Evolutionary conservation across 2,113 vertebrate species (phyloP).

Genomic region (Columbina picui): DNA sequence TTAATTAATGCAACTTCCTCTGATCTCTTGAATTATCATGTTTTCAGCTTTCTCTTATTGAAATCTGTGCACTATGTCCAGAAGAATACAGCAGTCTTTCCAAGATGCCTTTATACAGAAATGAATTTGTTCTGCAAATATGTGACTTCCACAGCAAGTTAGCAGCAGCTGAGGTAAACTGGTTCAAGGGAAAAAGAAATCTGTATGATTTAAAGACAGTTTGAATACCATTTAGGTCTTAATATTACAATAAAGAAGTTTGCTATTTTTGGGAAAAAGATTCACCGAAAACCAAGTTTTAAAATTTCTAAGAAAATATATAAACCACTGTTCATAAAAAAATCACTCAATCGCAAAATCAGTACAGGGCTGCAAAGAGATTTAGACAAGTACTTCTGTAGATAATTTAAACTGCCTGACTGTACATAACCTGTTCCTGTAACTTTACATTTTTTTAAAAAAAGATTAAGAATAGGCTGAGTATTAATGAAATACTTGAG

Average conservation of each 20-base stretch:
- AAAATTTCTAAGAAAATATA: neutral
- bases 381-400: neutral
- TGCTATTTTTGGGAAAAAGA: neutral
- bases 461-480: neutral
- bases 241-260: neutral
- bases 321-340: neutral
- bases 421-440: neutral
- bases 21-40: neutral
- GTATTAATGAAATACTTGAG: neutral
- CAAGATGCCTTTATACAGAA: neutral
- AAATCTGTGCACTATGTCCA: neutral
- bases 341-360: neutral
- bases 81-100: neutral
- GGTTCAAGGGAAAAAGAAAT: neutral
- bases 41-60: neutral
- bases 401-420: neutral
- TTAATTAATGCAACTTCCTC: neutral
- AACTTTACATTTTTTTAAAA: neutral
- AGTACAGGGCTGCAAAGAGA: neutral
- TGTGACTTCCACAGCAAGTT: neutral
- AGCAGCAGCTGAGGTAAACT: neutral
- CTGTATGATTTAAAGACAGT: neutral
- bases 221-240: neutral
- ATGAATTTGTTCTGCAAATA: neutral
- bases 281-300: neutral